Evolutionary conservation across 2,797 vertebrate species (phyloP).

Genomic region (Karalla daura): DNA sequence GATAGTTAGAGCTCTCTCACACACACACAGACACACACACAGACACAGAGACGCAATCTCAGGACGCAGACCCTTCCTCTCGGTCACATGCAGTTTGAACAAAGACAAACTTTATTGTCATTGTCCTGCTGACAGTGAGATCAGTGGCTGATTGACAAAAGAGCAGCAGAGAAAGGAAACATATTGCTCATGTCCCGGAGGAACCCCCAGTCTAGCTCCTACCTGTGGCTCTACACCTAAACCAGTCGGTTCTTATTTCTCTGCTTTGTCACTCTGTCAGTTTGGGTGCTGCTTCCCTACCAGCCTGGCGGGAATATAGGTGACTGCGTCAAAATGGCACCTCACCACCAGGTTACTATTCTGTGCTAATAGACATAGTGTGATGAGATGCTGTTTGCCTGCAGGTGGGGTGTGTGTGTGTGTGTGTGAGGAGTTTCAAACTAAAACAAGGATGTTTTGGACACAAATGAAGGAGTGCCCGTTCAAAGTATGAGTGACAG

Average conservation of each 20-base stretch:
- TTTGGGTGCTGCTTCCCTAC: no score
- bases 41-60: conserved; percentile 64
- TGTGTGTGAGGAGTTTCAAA: conserved; percentile 8
- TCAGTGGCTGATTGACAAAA: conserved; percentile 71
- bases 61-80: conserved; percentile 80
- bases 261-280: no score
- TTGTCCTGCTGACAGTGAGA: conserved; percentile 73
- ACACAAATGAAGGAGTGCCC: conserved; percentile 17
- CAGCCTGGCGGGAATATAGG: conserved; percentile 20
- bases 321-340: conserved; percentile 42
- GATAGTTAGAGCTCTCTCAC: conserved; percentile 43
- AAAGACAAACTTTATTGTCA: conserved; percentile 72
- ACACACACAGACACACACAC: conserved; percentile 29
- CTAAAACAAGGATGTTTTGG: conserved; percentile 33
- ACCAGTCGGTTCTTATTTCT: no score
- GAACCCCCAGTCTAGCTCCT: conserved; percentile 40
- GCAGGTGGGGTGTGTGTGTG: not conserved
- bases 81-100: conserved; percentile 70
- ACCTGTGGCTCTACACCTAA: conserved; percentile 6
- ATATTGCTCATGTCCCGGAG: conserved; percentile 72
- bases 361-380: no score
- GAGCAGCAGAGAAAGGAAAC: conserved; percentile 73
- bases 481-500: not conserved
- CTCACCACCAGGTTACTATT: conserved; percentile 4
- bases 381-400: no score